Percentiles rank a stretch among this genome's conserved stretches.
Conservation (phyloP, 2,797 vertebrate species). For the Protosalanx chinensis region DNA sequence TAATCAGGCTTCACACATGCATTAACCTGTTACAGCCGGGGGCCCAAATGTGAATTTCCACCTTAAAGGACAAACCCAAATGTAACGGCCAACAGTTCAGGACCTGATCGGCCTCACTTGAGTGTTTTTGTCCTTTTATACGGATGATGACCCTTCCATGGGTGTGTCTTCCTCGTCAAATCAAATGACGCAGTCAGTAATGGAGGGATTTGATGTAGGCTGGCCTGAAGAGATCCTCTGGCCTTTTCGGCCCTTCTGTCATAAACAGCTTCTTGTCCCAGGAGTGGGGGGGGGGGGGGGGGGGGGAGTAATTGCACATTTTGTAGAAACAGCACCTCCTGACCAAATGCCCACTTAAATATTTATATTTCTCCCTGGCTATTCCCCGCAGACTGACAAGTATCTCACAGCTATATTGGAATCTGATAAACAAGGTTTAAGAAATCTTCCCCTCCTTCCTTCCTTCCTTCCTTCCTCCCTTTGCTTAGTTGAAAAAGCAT, state of each 20-base stretch:
- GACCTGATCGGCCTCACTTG: neutral
- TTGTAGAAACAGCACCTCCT: constrained; percentile 83
- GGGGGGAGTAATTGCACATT: constrained; percentile 86
- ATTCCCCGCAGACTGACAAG: constrained; percentile 66
- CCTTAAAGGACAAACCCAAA: too few species aligned
- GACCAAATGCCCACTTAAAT: constrained; percentile 88
- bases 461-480: neutral
- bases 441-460: constrained; percentile 49
- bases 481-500: neutral
- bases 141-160: constrained; percentile 31
- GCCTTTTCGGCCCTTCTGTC: constrained; percentile 68
- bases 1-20: too few species aligned
- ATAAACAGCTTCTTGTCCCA: constrained; percentile 79
- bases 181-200: constrained; percentile 52
- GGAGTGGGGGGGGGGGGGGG: constrained; percentile 69
- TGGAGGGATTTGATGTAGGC: constrained; percentile 73
- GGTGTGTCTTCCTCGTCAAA: constrained; percentile 42
- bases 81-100: too few species aligned
- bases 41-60: too few species aligned
- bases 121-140: constrained; percentile 30
- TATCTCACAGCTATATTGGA: constrained; percentile 78
- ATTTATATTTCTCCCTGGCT: constrained; percentile 84
- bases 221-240: constrained; percentile 73
- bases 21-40: too few species aligned
- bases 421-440: constrained; percentile 57